These are phyloP conservation scores for Podocnemis expansa DNA, from an alignment of 2,113 vertebrate genomes.

Conservation along the genomic window DNA sequence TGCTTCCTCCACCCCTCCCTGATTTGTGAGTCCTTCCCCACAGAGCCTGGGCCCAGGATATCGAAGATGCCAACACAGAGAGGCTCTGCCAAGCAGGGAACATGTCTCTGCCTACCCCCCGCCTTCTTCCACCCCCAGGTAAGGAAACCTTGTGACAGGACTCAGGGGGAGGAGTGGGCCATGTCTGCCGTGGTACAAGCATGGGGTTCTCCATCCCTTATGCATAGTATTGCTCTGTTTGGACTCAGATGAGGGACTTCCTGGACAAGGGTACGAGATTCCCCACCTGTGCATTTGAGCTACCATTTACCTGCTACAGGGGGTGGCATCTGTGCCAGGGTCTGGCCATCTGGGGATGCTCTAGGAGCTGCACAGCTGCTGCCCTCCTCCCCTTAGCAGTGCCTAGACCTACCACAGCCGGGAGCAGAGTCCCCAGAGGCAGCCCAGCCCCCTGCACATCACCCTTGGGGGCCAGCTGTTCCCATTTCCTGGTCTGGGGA, in stretches of 20 bases:
- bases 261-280: no score
- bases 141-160: not conserved
- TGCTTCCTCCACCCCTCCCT: fast-evolving
- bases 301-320: no score
- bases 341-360: not conserved
- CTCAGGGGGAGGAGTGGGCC: not conserved
- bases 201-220: not conserved
- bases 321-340: not conserved
- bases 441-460: no score
- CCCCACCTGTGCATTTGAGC: not conserved
- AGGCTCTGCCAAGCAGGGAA: slow-evolving; percentile 72
- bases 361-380: not conserved
- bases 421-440: not conserved
- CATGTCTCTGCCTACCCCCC: slow-evolving; percentile 44
- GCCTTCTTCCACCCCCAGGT: slow-evolving; percentile 55
- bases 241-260: fast-evolving
- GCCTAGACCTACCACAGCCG: not conserved
- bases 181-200: not conserved
- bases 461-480: no score
- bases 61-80: slow-evolving; percentile 81
- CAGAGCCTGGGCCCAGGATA: slow-evolving; percentile 88
- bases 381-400: no score
- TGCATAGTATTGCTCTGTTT: no score
- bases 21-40: slow-evolving; percentile 22
- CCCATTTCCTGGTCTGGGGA: no score